Evolutionary conservation across 2,797 vertebrate species (phyloP).

Genomic region (Girardinus metallicus): DNA sequence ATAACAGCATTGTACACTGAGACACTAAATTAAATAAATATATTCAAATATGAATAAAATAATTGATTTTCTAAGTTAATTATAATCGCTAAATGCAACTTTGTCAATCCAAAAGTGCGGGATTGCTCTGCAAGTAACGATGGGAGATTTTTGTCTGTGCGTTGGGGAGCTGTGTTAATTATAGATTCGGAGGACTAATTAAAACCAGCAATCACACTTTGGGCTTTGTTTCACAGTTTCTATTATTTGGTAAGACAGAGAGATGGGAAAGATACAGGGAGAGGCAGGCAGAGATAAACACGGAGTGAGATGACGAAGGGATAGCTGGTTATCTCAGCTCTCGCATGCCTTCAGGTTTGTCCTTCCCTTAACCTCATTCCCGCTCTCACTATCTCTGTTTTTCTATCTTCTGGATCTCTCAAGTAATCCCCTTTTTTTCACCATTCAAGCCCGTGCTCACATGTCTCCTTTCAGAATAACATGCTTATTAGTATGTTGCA

Average conservation of each 20-base stretch:
- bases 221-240: constrained; percentile 76
- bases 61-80: constrained; percentile 21
- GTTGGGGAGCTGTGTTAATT: constrained; percentile 71
- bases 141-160: constrained; percentile 61
- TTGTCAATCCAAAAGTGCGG: constrained; percentile 51
- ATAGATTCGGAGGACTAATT: constrained; percentile 78
- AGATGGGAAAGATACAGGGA: constrained; percentile 68
- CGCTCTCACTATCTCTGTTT: constrained; percentile 51
- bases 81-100: constrained; percentile 36
- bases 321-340: constrained; percentile 75
- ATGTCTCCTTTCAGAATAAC: constrained; percentile 63
- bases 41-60: not conserved
- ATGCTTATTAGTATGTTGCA: constrained; percentile 55
- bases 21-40: not conserved
- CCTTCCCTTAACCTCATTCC: constrained; percentile 66
- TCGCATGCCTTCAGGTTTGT: constrained; percentile 75
- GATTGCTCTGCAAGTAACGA: constrained; percentile 59
- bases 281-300: constrained; percentile 66
- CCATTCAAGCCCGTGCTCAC: constrained; percentile 44
- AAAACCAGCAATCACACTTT: constrained; percentile 72
- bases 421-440: constrained; percentile 65
- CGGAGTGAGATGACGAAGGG: constrained; percentile 63
- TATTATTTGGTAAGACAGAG: constrained; percentile 70
- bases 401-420: constrained; percentile 66
- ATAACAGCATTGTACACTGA: not conserved